Base-by-base conservation (phyloP, 2,888 invertebrate species). In the Limnephilus lunatus region DNA sequence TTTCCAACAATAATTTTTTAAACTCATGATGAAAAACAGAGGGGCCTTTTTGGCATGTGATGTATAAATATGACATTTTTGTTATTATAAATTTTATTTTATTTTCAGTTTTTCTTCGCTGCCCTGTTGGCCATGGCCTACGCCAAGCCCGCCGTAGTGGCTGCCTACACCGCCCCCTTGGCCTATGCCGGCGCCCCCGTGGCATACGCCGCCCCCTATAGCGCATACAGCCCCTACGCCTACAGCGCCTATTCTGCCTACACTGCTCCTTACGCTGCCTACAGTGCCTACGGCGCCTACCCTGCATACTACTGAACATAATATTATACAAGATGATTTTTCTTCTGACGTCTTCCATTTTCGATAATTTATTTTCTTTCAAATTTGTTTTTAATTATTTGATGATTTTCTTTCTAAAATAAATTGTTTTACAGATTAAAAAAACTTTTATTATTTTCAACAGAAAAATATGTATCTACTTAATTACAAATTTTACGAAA, bases 241-340 rank as follows among this genome's bases (percentile, higher is more conserved):
- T 91, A 91, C 88, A 25, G 90, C 19, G 91, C 88, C 31, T 91
- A 91, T 35, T 53, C 95, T 0, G 15, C n/a, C 91, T 35, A 92
- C 91, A 32, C 87, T 87, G 80, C 92, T 92, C 95, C 95, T 81
- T 92, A 94, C 35, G 95, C 95, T 30, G 92, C 92, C 19, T 93
- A 93, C 88, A 91, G 90, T 30, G 92, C 92, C 15, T 93, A 93
- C 88, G 90, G 90, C 48, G 89, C 90, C 25, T 86, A 86, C 14
- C 68, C 68, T 68, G 68, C 68, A 68, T 68, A 68, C 68, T 68
- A n/a, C 25, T 68, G 9, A 68, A 68, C 19, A 68, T 4, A n/a
- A 48, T 48, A 48, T 15, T 11, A 48, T 2, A 14, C 15, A 15
- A 15, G 9, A 48, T 48, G 48, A 48, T 19, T 19, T 53, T 48